Conservation (phyloP, 2,113 vertebrate genomes). For the Odontesthes bonariensis region DNA sequence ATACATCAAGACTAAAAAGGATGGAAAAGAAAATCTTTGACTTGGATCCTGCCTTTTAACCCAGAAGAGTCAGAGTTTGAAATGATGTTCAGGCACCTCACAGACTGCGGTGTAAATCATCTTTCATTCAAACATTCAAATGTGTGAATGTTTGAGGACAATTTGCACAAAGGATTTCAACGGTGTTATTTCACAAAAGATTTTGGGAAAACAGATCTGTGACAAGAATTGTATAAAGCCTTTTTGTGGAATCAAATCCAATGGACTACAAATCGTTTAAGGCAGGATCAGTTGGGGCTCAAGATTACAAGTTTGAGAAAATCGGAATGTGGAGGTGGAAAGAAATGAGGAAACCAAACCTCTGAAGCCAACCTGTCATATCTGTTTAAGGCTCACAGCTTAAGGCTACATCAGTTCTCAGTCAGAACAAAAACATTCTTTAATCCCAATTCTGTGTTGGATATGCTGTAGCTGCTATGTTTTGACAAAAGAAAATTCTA, state of each 20-base stretch:
- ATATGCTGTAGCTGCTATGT: not conserved
- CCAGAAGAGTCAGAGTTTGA: conserved; percentile 1
- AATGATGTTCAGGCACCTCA: conserved; percentile 14
- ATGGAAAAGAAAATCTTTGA: conserved; percentile 5
- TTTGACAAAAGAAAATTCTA: not conserved
- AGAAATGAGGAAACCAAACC: not conserved
- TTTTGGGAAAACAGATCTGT: conserved; percentile 19
- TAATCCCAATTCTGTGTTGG: not conserved
- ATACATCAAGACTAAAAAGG: not conserved
- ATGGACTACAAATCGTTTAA: conserved; percentile 7
- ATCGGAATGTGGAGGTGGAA: conserved; percentile 1
- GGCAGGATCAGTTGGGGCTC: conserved; percentile 2
- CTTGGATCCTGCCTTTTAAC: conserved; percentile 5
- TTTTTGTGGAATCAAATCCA: not conserved
- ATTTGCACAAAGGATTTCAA: conserved; percentile 22
- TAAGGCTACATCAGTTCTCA: not conserved
- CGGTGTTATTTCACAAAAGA: not conserved
- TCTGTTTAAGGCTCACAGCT: not conserved
- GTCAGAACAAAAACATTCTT: not conserved
- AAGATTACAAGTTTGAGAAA: conserved; percentile 11
- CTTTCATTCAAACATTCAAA: conserved; percentile 29
- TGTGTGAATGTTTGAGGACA: conserved; percentile 4
- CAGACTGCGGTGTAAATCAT: conserved; percentile 29
- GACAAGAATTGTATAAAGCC: conserved; percentile 1
- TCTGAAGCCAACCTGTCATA: conserved; percentile 8